These are phyloP conservation scores for Patella caerulea DNA, from an alignment of 2,888 invertebrate genomes.

Conservation along the genomic window DNA sequence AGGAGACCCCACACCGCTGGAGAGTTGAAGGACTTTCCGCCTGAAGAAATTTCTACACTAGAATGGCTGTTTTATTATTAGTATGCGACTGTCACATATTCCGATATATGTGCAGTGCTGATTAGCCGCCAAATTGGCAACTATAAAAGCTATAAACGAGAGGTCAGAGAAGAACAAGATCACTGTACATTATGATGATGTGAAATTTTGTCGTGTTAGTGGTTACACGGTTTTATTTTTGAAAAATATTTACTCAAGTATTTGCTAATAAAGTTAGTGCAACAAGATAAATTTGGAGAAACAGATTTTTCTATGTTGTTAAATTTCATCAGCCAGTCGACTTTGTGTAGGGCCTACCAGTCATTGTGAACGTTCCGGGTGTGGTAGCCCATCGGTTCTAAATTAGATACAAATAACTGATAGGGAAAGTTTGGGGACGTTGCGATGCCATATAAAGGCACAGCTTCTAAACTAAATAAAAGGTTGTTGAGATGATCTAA, in stretches of 20 bases:
- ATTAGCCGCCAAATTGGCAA: not conserved
- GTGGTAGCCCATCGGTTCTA: not conserved
- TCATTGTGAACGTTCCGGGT: not conserved
- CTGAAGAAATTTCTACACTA: slow-evolving; percentile 53
- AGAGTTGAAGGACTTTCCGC: slow-evolving; percentile 68
- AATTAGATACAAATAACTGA: not conserved
- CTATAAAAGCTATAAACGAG: slow-evolving; percentile 5
- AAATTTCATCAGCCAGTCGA: slow-evolving; percentile 5
- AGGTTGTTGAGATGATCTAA: not conserved
- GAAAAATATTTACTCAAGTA: too few species aligned
- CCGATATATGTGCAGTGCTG: slow-evolving; percentile 4
- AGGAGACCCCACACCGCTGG: slow-evolving; percentile 66
- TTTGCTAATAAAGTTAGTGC: too few species aligned
- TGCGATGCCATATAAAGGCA: not conserved
- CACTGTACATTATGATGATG: slow-evolving; percentile 2
- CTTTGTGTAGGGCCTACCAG: slow-evolving; percentile 8
- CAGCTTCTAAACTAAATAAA: not conserved
- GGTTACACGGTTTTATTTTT: too few species aligned
- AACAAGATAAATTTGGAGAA: too few species aligned
- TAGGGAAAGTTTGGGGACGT: slow-evolving; percentile 7
- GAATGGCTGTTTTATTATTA: slow-evolving; percentile 9
- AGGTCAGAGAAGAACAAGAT: slow-evolving; percentile 4
- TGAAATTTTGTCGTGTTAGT: not conserved
- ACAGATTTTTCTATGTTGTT: too few species aligned
- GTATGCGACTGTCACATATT: slow-evolving; percentile 4